These are phyloP conservation scores for Dromiciops gliroides DNA, from an alignment of 2,113 vertebrate genomes.

Conservation along the genomic window DNA sequence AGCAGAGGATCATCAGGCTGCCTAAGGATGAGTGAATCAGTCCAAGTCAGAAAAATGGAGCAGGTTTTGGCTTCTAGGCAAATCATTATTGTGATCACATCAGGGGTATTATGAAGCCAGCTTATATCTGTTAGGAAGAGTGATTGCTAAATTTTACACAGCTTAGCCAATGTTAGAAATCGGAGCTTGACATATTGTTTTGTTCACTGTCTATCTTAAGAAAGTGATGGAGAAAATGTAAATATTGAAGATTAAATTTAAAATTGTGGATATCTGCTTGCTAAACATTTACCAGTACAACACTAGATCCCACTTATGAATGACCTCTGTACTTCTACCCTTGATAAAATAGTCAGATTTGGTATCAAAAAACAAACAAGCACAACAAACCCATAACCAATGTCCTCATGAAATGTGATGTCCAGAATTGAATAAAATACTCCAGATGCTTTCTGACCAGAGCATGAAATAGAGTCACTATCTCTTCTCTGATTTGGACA, in stretches of 20 bases:
- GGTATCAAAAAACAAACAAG: neutral
- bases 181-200: neutral
- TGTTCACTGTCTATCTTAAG: neutral
- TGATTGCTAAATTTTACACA: neutral
- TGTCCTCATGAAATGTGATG: neutral
- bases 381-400: neutral
- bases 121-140: neutral
- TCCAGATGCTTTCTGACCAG: neutral
- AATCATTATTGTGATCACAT: neutral
- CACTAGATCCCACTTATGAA: neutral
- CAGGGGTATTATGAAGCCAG: neutral
- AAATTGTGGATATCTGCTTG: neutral
- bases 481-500: neutral
- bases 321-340: rapidly evolving
- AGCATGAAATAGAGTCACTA: neutral
- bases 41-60: neutral
- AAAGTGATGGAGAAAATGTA: neutral
- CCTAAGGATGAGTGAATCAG: neutral
- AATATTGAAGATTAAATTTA: neutral
- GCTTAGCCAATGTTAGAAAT: neutral
- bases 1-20: neutral
- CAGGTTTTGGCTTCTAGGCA: neutral
- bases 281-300: neutral
- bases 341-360: neutral
- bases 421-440: neutral